Evolutionary conservation across 92 coral and sea anemone species (phyloP), one percentile per base, ranked within the genome.

Genomic region (Porites cylindrica): DNA sequence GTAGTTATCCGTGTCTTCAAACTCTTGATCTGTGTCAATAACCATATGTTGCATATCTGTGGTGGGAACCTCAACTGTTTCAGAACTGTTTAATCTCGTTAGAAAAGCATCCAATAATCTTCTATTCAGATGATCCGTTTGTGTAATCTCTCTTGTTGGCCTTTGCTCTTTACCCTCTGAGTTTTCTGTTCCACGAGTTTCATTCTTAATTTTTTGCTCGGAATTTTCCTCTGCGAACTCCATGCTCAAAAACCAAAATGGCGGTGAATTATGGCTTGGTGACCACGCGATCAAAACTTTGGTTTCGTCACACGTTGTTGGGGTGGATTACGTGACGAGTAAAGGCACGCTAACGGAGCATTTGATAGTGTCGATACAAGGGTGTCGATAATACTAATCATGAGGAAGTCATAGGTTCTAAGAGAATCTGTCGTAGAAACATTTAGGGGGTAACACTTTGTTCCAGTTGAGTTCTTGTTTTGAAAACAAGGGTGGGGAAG

Each of bases 41-140:
- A 66, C 75, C 64, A 67, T 24, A 52, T 50, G 76, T 54, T 67
- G 75, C 10, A 66, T 38, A 51, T 66, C 26, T 19, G 51, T 6
- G 17, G 21, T 32, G 18, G 72, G 47, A 17, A 80, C 75, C 21
- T 67, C 77, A 0, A 51, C 60, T 70, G 79, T 70, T n/a, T 61
- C 78, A 12, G 87, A 85, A 12, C 87, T 86, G 88, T 94, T 96
- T 64, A 96, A 75, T 81, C 98, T 90, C 58, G 89, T 72, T 26
- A 96, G 85, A 83, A 96, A 95, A 17, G 99, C 96, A 68, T 93
- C 92, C 76, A 96, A 78, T 13, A 96, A 91, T 79, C 90, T 89
- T 50, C 96, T 90, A 85, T 96, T 96, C 1, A 96, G 93, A 72
- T 96, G 98, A 91, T 96, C 99, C 1, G 99, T 96, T 82, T 96